Evolutionary conservation across 2,113 vertebrate species (phyloP), one percentile per base, ranked within the genome.

Genomic region (Spea bombifrons): DNA sequence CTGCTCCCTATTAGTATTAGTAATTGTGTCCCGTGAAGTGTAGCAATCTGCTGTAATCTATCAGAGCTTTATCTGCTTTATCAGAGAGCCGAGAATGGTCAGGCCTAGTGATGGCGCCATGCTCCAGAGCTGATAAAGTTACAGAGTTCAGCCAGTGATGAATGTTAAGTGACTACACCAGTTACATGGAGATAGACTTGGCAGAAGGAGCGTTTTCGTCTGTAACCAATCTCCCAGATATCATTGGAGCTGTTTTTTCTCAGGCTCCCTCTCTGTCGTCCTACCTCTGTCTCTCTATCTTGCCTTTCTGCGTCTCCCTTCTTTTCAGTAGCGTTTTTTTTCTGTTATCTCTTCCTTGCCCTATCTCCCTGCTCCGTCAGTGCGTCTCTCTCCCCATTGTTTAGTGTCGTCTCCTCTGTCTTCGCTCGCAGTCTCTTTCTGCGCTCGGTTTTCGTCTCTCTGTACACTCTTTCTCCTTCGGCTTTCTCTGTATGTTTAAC

Each of bases 41-140:
- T 94, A 93, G 90, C 95, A 94, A 98, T 98, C 95, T 95, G 88
- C 85, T 93, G 95, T 96, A 90, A 97, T 97, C 96, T 98, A 94
- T 94, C 91, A 94, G 93, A 4, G 81, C 15, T 87, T 94, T 97
- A 96, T 98, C 96, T 69, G 89, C 80, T 89, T 93, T 95, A 97
- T 97, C 94, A 88, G 91, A 91, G 94, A 91, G 92, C 90, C 83
- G 87, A 93, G 94, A 93, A 91, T 94, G 94, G 92, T 92, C 88
- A 85, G 92, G 93, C 93, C 86, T 89, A 90, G 91, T 90, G 91
- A 91, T 96, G 96, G 96, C 95, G 96, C 96, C 95, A 90, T 88
- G 88, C 94, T 92, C 89, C 83, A 85, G 86, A 87, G 90, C 93
- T 95, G 96, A 99, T 98, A 97, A 97, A 95, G 95, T 96, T 94